Evolutionary conservation across 2,888 invertebrate genomes (phyloP).

Genomic region (Sphecodes monilicornis): DNA sequence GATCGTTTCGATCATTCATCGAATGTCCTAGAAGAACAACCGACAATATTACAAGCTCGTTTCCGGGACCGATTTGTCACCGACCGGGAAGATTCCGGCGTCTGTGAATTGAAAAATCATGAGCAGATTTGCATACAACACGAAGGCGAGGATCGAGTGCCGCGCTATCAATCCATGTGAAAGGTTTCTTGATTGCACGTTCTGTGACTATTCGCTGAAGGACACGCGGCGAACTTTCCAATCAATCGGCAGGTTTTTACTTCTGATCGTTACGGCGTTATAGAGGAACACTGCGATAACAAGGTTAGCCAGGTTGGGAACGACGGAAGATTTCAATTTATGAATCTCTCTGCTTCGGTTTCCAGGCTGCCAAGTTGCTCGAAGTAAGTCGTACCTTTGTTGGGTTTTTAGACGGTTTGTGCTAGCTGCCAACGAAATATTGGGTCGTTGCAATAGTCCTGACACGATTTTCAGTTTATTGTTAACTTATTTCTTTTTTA

Average conservation of each 20-base stretch:
- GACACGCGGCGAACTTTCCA: slow-evolving; percentile 51
- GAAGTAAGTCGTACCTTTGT: background rate
- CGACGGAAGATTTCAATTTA: background rate
- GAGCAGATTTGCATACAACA: slow-evolving; percentile 70
- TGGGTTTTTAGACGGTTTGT: background rate
- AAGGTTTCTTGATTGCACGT: slow-evolving; percentile 69
- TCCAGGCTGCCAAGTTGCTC: background rate
- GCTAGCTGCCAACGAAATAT: background rate
- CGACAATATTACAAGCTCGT: slow-evolving; percentile 38
- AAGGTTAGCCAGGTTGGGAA: background rate
- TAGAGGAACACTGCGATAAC: background rate
- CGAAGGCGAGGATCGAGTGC: slow-evolving; percentile 36
- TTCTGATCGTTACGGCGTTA: slow-evolving; percentile 56
- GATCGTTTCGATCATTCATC: background rate
- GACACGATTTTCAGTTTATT: no score
- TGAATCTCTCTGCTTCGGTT: background rate
- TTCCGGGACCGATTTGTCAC: slow-evolving; percentile 29
- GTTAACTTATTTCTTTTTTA: no score
- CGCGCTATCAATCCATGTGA: slow-evolving; percentile 52
- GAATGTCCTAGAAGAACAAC: slow-evolving; percentile 6
- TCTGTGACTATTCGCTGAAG: slow-evolving; percentile 42
- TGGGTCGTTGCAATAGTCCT: no score
- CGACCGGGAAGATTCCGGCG: slow-evolving; percentile 29
- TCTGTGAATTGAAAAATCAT: slow-evolving; percentile 72
- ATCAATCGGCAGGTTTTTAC: slow-evolving; percentile 46